Percentiles rank a stretch among this genome's conserved stretches.
Evolutionary conservation across 2,113 vertebrate genomes (phyloP).

Genomic region (Sebastes schlegelii): DNA sequence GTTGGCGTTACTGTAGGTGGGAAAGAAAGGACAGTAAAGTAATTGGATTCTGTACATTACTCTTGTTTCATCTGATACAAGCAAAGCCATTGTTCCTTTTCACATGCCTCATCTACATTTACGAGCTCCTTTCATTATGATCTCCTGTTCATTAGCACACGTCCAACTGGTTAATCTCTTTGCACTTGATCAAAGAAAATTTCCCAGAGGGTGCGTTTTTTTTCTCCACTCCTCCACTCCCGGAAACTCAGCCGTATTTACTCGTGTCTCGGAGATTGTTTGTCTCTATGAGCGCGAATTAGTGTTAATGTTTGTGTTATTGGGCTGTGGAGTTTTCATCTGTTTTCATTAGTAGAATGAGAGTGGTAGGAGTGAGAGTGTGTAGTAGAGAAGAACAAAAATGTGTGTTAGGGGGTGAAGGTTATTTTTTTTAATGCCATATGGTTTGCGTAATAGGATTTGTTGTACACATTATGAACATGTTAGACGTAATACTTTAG

Average conservation of each 20-base stretch:
- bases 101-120: slow-evolving; percentile 76
- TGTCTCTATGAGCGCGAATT: slow-evolving; percentile 72
- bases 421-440: not conserved
- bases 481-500: not conserved
- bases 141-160: slow-evolving; percentile 74
- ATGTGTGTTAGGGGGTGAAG: slow-evolving; percentile 1
- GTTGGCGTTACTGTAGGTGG: not conserved
- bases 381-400: not conserved
- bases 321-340: slow-evolving; percentile 74
- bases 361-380: slow-evolving; percentile 20
- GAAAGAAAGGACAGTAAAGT: slow-evolving; percentile 25
- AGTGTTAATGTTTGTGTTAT: slow-evolving; percentile 70
- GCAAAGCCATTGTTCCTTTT: slow-evolving; percentile 44
- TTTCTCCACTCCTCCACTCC: slow-evolving; percentile 18
- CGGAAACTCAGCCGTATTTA: slow-evolving; percentile 73
- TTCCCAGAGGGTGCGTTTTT: slow-evolving; percentile 67
- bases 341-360: slow-evolving; percentile 66
- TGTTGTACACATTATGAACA: not conserved
- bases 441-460: not conserved
- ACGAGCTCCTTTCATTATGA: slow-evolving; percentile 71
- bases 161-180: slow-evolving; percentile 79
- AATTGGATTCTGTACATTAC: slow-evolving; percentile 56
- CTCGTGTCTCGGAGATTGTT: slow-evolving; percentile 58
- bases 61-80: slow-evolving; percentile 57
- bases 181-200: slow-evolving; percentile 78